Base-by-base conservation (phyloP, 2,797 vertebrate genomes). In the Onychomys torridus region DNA sequence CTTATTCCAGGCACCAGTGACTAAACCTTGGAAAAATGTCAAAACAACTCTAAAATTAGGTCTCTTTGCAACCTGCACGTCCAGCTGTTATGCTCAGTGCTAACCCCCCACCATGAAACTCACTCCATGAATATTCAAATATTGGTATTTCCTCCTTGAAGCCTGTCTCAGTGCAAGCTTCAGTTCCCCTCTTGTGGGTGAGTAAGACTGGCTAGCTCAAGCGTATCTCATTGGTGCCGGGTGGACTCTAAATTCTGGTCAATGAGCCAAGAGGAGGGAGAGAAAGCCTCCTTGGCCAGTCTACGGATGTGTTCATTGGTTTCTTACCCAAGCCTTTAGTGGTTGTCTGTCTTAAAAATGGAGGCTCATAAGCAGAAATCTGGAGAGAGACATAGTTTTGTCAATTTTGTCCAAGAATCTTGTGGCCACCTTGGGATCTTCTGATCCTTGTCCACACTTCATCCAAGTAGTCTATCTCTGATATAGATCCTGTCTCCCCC, bases 41-140 rank as follows among this genome's bases (percentile, higher is more conserved):
- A 95, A 96, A 97, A 94, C 91, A 88, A 89, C 76, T 97, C 93
- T 94, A 97, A 88, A 97, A 95, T 96, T 91, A 93, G 91, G 57
- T 73, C 52, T 95, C 55, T 63, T 69, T 94, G 78, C 89, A 96
- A 90, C 91, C 91, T 91, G 93, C 75, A 55, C 0, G 8, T 88
- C 96, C 96, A 94, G 89, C 93, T 96, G 79, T 85, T 77, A 75
- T 32, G 77, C 77, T 96, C 71, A 75, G 27, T 57, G 43, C 77
- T 37, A 37, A 10, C 5, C 16, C 43, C 32, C 6, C 40, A 19
- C 25, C 1, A 73, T 43, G 40, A 57, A 93, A 85, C 75, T 52
- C 25, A 43, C n/a, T 93, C 46, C 37, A 6, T 92, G 94, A 93
- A 95, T 93, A 95, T 83, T 89, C 73, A 93, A 65, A 86, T 76